These are phyloP conservation scores for Camelus bactrianus DNA, from an alignment of 2,113 vertebrate genomes.

Conservation along the genomic window DNA sequence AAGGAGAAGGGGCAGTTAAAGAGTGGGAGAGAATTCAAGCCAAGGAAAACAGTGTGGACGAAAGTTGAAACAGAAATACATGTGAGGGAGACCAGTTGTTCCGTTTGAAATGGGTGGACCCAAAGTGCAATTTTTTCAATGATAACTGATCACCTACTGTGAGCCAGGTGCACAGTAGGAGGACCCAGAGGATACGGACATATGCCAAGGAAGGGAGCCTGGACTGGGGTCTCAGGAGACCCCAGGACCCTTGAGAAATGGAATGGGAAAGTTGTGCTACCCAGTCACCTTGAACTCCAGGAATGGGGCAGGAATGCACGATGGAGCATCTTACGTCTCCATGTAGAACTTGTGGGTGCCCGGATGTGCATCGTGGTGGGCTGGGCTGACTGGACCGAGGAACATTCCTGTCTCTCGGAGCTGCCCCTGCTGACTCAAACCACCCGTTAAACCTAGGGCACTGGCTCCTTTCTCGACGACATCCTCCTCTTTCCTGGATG, in stretches of 20 bases:
- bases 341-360: neutral
- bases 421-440: too few species aligned
- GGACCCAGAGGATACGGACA: neutral
- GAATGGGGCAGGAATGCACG: neutral
- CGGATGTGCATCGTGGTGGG: too few species aligned
- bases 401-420: neutral
- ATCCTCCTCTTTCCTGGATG: neutral
- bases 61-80: neutral
- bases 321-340: neutral
- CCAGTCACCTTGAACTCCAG: neutral
- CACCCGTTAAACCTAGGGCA: neutral
- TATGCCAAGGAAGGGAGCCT: neutral
- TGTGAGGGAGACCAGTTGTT: neutral
- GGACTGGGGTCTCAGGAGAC: neutral
- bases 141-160: neutral
- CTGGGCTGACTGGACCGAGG: neutral
- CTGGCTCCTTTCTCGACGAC: neutral
- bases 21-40: neutral
- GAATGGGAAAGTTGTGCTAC: neutral
- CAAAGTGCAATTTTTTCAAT: neutral
- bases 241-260: neutral
- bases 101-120: neutral
- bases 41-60: too few species aligned
- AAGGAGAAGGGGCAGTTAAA: neutral
- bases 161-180: neutral